Conservation (phyloP, 2,888 invertebrate species). For the Eupithecia centaureata region DNA sequence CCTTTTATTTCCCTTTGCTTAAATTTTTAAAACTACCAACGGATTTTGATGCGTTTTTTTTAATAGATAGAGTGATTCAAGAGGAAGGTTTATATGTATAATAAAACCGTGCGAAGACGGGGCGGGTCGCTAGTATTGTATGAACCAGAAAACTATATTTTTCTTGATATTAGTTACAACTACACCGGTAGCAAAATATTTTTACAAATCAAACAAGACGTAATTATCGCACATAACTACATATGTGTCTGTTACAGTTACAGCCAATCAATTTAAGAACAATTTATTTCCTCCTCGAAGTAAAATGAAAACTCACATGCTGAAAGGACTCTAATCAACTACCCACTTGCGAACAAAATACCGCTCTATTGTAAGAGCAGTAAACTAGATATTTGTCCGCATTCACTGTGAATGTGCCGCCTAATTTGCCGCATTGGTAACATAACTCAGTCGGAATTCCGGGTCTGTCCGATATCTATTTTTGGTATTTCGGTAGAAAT, state of each 20-base stretch:
- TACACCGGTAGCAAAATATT: not conserved
- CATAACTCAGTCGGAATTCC: conserved; percentile 29
- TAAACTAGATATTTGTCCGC: conserved; percentile 14
- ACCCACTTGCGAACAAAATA: not conserved
- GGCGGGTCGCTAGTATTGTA: no score
- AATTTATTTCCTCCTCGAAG: not conserved
- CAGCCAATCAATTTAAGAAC: not conserved
- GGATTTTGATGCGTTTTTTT: no score
- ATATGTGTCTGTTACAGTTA: not conserved
- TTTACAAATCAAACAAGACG: not conserved
- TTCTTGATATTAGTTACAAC: no score
- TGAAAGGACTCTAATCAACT: conserved; percentile 6
- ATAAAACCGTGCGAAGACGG: no score
- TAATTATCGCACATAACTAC: not conserved
- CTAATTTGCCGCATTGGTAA: conserved; percentile 24
- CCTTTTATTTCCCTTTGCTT: no score
- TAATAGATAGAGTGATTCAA: no score
- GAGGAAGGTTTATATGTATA: no score
- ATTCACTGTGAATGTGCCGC: conserved; percentile 1
- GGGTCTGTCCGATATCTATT: conserved; percentile 14
- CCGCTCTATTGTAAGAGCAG: conserved; percentile 5
- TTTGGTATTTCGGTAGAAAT: conserved; percentile 23
- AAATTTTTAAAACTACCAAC: no score
- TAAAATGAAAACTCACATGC: not conserved
- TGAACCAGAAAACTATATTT: no score